phyloP scores from a whole-genome alignment of 2,113 vertebrate genomes.

The Electrona antarctica region DNA sequence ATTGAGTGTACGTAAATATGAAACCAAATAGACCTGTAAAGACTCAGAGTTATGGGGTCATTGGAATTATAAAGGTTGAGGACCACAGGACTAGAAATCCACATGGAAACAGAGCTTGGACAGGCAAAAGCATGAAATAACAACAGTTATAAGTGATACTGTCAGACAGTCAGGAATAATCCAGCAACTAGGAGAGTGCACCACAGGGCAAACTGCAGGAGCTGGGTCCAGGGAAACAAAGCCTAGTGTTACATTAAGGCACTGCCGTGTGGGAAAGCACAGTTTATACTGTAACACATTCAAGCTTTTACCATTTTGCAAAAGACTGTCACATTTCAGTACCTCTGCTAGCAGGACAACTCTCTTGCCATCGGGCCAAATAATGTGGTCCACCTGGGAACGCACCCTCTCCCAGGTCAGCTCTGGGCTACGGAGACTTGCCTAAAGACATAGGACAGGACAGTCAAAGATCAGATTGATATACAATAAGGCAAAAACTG shows the following conservation, averaged over 20 bases:
- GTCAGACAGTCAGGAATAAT: not conserved
- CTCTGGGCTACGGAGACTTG: constrained; percentile 94
- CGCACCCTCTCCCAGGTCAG: constrained; percentile 98
- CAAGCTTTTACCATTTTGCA: not conserved
- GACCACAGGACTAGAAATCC: not conserved
- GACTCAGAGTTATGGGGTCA: not conserved
- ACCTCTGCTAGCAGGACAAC: constrained; percentile 97
- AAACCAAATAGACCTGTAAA: not conserved
- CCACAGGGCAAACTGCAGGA: not conserved
- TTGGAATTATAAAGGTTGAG: not conserved
- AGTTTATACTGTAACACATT: too few species aligned
- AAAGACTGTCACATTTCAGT: constrained; percentile 5
- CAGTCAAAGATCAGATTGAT: not conserved
- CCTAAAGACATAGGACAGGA: constrained; percentile 73
- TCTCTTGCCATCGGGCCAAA: constrained; percentile 97
- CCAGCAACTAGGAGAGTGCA: not conserved
- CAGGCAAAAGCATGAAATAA: not conserved
- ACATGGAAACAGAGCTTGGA: not conserved
- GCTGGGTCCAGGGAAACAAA: not conserved
- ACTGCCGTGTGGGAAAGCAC: not conserved
- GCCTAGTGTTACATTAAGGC: not conserved
- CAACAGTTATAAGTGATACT: not conserved
- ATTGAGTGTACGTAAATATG: too few species aligned
- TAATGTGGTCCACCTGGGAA: constrained; percentile 97
- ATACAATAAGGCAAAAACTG: not conserved